Evolutionary conservation across 2,113 vertebrate genomes (phyloP), one percentile per base, ranked within the genome.

Genomic region (Parotia lawesii): DNA sequence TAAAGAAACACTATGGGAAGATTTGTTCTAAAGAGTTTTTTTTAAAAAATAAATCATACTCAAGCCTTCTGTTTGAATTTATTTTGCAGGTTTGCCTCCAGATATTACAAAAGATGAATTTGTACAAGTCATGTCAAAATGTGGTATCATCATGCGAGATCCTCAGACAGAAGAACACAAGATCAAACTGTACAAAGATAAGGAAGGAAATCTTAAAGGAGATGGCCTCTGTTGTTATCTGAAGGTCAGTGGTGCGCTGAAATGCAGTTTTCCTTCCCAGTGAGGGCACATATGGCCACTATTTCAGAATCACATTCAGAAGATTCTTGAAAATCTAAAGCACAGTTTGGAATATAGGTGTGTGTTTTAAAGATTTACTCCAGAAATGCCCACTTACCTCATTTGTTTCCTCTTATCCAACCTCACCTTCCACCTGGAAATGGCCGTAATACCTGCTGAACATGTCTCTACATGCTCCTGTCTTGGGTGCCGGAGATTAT

Each of bases 191-290:
- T 99, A 99, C 96, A 99, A 98, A 97, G 99, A 99, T 96, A 97
- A 97, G 83, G 98, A 99, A 57, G 99, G 99, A 70, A 99, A 99
- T 95, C 98, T 99, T 85, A 99, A 99, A 97, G 99, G 99, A 85
- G 99, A 99, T 25, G 99, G 99, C 17, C 98, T 99, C 83, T 99
- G 99, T 97, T 99, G 99, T 97, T 99, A 99, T 92, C 98, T 99
- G 23, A 99, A 99, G 98, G 99, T 99, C n/a, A 89, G 98, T 97
- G 94, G 33, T 81, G 14, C 67, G 10, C 12, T 83, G 60, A 70
- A 69, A 48, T 47, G 29, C 18, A 12, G 4, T 53, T 74, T 91
- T 80, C 20, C 77, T 65, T 95, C 42, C 16, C 0, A 0, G 1
- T 48, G 40, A 69, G 81, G 44, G 44, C 78, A 67, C 12, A 20